These are phyloP conservation scores for Epiblema foenella DNA, from an alignment of 2,888 invertebrate species.

Conservation along the genomic window DNA sequence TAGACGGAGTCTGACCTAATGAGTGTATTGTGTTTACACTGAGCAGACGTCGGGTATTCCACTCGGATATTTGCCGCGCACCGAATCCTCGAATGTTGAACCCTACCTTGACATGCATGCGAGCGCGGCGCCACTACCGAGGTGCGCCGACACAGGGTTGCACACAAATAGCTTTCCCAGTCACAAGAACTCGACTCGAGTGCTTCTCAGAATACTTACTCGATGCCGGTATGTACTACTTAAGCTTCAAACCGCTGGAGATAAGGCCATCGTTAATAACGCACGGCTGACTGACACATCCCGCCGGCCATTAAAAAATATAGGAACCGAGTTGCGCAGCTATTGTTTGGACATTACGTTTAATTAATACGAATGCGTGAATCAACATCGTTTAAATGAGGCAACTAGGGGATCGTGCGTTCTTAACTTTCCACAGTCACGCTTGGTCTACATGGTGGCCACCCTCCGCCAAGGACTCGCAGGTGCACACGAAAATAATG, in stretches of 20 bases:
- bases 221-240: conserved; percentile 51
- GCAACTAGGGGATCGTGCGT: conserved; percentile 57
- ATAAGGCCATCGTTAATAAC: conserved; percentile 57
- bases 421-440: conserved; percentile 69
- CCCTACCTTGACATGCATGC: conserved; percentile 84
- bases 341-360: conserved; percentile 58
- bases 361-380: conserved; percentile 65
- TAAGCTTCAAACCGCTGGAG: conserved; percentile 51
- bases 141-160: conserved; percentile 75
- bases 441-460: conserved; percentile 54
- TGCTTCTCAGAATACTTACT: conserved; percentile 70
- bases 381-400: conserved; percentile 56
- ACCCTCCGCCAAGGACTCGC: conserved; percentile 56
- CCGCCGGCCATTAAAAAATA: conserved; percentile 29
- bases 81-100: conserved; percentile 82
- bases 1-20: conserved; percentile 62
- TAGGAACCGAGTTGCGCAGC: conserved; percentile 46
- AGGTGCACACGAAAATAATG: conserved; percentile 53
- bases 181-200: conserved; percentile 66
- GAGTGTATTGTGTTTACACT: conserved; percentile 70
- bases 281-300: conserved; percentile 52
- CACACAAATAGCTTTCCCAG: conserved; percentile 80
- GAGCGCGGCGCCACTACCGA: conserved; percentile 68
- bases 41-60: conserved; percentile 72
- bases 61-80: conserved; percentile 69